Conservation (phyloP, 2,113 vertebrate genomes). For the Cyanoramphus novaezelandiae region DNA sequence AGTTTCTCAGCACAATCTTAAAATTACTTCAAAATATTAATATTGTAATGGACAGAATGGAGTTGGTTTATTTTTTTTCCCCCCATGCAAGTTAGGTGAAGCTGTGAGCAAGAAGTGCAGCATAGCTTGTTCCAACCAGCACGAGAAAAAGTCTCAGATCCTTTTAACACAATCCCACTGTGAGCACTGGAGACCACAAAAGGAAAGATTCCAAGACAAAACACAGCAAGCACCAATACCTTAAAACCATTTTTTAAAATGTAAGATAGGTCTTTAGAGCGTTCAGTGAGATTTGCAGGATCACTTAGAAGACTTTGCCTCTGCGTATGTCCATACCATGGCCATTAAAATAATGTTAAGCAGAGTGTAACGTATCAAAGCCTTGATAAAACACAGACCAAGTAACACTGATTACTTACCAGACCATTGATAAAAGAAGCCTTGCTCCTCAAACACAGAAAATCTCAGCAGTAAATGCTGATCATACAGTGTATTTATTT, state of each 20-base stretch:
- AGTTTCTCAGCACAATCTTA: not conserved
- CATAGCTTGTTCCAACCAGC: not conserved
- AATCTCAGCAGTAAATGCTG: not conserved
- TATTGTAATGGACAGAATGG: not conserved
- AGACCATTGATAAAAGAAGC: not conserved
- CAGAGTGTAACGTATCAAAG: not conserved
- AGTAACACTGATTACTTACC: not conserved
- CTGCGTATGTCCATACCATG: accelerated
- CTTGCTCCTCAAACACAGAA: not conserved
- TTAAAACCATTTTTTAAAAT: not conserved
- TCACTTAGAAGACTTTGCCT: not conserved
- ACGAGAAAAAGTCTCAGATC: not conserved
- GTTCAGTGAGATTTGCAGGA: not conserved
- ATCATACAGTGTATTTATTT: not conserved
- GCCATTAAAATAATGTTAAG: not conserved
- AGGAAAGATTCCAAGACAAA: not conserved
- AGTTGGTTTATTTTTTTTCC: not conserved
- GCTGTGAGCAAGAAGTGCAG: not conserved
- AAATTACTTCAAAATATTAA: not conserved
- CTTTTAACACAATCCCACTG: not conserved
- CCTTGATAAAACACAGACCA: not conserved
- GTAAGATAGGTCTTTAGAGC: accelerated
- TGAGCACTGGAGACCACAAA: not conserved
- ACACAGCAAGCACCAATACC: not conserved
- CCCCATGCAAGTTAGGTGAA: not conserved